These are phyloP conservation scores for Platypus cylindrus DNA, from an alignment of 2,888 invertebrate genomes.

Conservation along the genomic window DNA sequence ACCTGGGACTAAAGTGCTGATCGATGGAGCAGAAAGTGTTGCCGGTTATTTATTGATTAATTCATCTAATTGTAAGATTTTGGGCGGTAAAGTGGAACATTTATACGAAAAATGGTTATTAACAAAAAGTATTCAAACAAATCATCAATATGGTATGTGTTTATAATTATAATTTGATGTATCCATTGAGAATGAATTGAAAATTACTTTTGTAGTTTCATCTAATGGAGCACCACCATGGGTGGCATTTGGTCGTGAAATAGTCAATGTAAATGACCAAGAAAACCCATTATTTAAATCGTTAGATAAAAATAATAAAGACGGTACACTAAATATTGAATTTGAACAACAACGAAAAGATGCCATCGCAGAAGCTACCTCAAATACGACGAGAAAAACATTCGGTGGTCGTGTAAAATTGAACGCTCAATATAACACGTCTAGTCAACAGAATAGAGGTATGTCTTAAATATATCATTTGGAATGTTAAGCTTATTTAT, in stretches of 20 bases:
- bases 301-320: constrained; percentile 46
- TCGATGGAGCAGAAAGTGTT: constrained; percentile 46
- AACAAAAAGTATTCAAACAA: constrained; percentile 31
- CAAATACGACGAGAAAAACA: constrained; percentile 40
- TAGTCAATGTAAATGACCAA: constrained; percentile 45
- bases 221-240: constrained; percentile 74
- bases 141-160: constrained; percentile 20
- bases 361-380: constrained; percentile 75
- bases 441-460: constrained; percentile 7
- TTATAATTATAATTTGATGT: too few species aligned
- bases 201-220: constrained; percentile 5
- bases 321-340: constrained; percentile 38
- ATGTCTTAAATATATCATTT: neutral
- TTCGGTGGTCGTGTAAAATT: constrained; percentile 43
- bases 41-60: constrained; percentile 59
- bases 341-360: constrained; percentile 84
- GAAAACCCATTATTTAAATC: constrained; percentile 59
- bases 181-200: neutral
- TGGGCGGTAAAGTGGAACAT: constrained; percentile 75
- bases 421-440: constrained; percentile 18
- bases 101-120: constrained; percentile 85
- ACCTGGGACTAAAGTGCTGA: constrained; percentile 65
- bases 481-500: neutral
- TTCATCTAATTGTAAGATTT: constrained; percentile 51
- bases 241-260: constrained; percentile 80